Evolutionary conservation across 2,113 vertebrate species (phyloP).

Genomic region (Odontophorus gujanensis): DNA sequence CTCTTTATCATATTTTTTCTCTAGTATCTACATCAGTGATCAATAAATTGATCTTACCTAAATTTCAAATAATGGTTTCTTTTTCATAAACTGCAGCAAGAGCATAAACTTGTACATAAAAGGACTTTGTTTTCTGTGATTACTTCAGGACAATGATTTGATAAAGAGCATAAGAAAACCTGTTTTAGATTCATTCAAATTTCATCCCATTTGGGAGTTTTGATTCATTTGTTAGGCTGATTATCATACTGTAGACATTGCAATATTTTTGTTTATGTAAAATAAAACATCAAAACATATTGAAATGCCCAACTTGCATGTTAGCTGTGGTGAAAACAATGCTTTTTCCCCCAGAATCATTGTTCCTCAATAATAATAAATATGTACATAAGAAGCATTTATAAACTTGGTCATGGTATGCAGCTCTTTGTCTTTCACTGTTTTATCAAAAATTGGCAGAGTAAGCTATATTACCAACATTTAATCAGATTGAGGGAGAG

Average conservation of each 20-base stretch:
- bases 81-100: background rate
- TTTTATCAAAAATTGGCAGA: slow-evolving; percentile 54
- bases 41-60: background rate
- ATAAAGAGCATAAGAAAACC: background rate
- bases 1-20: background rate
- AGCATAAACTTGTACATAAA: background rate
- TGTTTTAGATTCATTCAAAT: background rate
- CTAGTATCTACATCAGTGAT: background rate
- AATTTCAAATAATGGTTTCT: background rate
- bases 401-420: background rate
- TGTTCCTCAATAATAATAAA: background rate
- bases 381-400: background rate
- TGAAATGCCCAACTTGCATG: background rate
- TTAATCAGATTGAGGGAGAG: slow-evolving; percentile 58
- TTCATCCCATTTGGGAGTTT: background rate
- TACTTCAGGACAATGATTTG: background rate
- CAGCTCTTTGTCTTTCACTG: slow-evolving; percentile 15
- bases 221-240: slow-evolving; percentile 15
- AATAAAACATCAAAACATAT: background rate
- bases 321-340: background rate
- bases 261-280: background rate
- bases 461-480: slow-evolving; percentile 38
- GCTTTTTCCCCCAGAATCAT: background rate
- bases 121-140: background rate
- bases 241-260: background rate